A percentile compares a stretch with the other conserved stretches of the same genome.
These are phyloP conservation scores for Piprites chloris DNA, from an alignment of 2,113 vertebrate species.

Conservation along the genomic window DNA sequence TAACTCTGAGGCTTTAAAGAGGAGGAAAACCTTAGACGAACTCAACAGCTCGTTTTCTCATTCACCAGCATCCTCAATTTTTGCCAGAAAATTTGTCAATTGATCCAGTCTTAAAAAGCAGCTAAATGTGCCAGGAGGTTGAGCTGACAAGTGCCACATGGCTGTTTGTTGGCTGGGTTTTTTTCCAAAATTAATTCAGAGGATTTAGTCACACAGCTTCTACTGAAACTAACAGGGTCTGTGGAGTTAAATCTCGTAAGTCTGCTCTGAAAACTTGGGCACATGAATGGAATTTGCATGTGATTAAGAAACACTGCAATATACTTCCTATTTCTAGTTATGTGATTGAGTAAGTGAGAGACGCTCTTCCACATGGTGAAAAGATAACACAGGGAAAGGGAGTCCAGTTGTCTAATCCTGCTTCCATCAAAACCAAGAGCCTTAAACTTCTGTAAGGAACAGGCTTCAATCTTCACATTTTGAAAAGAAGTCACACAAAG, in stretches of 20 bases:
- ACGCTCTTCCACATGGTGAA: neutral
- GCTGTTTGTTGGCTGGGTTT: neutral
- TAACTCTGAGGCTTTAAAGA: neutral
- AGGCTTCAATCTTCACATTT: neutral
- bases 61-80: neutral
- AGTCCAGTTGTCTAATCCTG: neutral
- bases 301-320: neutral
- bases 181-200: neutral
- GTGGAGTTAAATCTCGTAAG: neutral
- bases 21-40: neutral
- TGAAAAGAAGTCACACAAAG: neutral
- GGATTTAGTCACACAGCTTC: neutral
- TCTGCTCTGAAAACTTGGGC: neutral
- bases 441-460: neutral
- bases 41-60: neutral
- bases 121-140: neutral
- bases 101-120: neutral
- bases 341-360: neutral
- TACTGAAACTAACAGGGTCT: neutral
- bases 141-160: neutral
- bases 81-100: neutral
- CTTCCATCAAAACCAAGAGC: neutral
- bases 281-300: slow-evolving; percentile 11
- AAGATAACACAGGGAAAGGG: neutral
- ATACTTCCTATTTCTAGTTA: neutral